Percentiles rank a stretch among this genome's conserved stretches.
phyloP scores from a whole-genome alignment of 2,113 vertebrate species.

The Eptesicus fuscus region DNA sequence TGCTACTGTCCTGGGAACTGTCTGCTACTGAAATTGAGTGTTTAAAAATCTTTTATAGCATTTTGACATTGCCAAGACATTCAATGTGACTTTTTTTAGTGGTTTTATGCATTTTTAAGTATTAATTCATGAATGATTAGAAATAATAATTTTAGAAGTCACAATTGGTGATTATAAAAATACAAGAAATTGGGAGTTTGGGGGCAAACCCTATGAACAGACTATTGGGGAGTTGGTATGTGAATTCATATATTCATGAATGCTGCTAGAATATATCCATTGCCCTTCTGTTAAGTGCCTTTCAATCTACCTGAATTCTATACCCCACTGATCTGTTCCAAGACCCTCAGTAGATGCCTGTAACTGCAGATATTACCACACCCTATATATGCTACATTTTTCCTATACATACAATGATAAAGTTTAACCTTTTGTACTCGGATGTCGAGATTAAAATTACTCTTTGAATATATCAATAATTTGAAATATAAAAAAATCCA shows the following conservation, averaged over 20 bases:
- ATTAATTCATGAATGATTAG: not conserved
- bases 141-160: not conserved
- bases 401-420: not conserved
- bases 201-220: not conserved
- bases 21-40: not conserved
- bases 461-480: too few relatives aligned
- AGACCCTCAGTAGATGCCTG: not conserved
- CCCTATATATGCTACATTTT: not conserved
- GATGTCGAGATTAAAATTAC: too few relatives aligned
- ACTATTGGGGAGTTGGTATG: not conserved
- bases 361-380: too few relatives aligned
- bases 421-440: too few relatives aligned
- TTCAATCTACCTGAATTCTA: not conserved
- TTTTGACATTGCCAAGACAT: not conserved
- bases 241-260: not conserved
- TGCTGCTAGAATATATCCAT: not conserved
- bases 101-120: not conserved
- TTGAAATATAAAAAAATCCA: too few relatives aligned
- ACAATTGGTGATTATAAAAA: not conserved
- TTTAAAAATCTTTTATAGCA: not conserved
- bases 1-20: not conserved
- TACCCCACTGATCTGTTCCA: not conserved
- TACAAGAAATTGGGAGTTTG: not conserved
- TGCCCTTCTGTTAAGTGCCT: not conserved
- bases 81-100: not conserved